Base-by-base conservation (phyloP, 2,797 vertebrate genomes). In the Myotis pilosus region DNA sequence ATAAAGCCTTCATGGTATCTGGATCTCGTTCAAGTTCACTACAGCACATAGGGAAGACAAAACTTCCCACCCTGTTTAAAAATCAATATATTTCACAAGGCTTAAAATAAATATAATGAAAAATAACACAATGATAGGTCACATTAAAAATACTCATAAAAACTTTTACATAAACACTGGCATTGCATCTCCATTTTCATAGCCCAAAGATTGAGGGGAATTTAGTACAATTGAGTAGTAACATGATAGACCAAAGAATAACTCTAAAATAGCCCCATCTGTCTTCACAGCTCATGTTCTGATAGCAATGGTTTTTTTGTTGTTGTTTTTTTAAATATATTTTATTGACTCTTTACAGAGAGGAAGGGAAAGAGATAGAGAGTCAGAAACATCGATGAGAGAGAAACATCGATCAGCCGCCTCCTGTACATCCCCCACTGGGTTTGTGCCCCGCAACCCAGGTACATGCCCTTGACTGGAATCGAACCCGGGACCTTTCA, bases 81-180 rank as follows among this genome's bases (percentile, higher is more conserved):
- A 79, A 22, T 82, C 22, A 51, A 23, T 60, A 9, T 78, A 47
- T 66, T 86, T 93, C 71, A 69, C n/a, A 88, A 87, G 79, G 6
- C 81, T 49, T 71, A 20, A 91, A 87, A 62, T 57, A 78, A 79
- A 76, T 44, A 22, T 38, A n/a, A 55, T 79, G 30, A 87, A 81
- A 84, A 57, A 38, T 33, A 71, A 74, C 28, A 69, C 44, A 30
- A 47, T 64, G 51, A 76, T 36, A 83, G 28, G 17, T 69, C 81
- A 33, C 72, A 80, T 33, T 92, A 49, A 92, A 96, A 87, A 81
- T 51, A 33, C 25, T 53, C 33, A 23, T 25, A 75, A 88, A 94
- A 78, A 22, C 12, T 86, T 57, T 79, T 41, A 19, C 7, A 30
- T 53, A 66, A 93, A 86, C 44, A 69, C 5, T 64, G 9, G 71